phyloP scores from a whole-genome alignment of 2,888 invertebrate genomes.

The Selenia dentaria region DNA sequence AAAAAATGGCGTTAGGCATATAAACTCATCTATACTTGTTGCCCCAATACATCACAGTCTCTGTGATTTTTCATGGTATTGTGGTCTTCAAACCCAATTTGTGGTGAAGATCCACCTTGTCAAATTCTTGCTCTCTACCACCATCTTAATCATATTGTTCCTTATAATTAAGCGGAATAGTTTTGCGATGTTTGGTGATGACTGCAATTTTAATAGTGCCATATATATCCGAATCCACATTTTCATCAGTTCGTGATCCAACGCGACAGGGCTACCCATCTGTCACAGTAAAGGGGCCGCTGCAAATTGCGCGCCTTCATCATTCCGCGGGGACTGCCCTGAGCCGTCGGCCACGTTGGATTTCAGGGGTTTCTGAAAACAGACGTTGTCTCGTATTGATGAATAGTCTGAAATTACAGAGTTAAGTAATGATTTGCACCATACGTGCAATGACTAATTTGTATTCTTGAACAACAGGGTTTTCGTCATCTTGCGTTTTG shows the following conservation, averaged over 20 bases:
- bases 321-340: slow-evolving; percentile 66
- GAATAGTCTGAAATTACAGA: slow-evolving; percentile 16
- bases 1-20: too few relatives aligned
- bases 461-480: too few relatives aligned
- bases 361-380: slow-evolving; percentile 35
- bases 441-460: not conserved
- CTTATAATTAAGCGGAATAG: too few relatives aligned
- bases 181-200: too few relatives aligned
- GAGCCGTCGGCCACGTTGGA: slow-evolving; percentile 40
- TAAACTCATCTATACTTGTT: too few relatives aligned
- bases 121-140: too few relatives aligned
- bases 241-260: slow-evolving; percentile 31
- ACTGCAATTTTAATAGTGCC: slow-evolving; percentile 3
- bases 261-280: slow-evolving; percentile 66
- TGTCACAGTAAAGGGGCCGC: slow-evolving; percentile 69
- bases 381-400: slow-evolving; percentile 29
- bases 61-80: too few relatives aligned
- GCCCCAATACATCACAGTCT: too few relatives aligned
- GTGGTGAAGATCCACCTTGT: too few relatives aligned
- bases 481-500: too few relatives aligned
- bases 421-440: slow-evolving; percentile 9
- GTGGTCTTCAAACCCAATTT: too few relatives aligned
- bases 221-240: slow-evolving; percentile 23
- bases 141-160: too few relatives aligned
- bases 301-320: slow-evolving; percentile 78